Base-by-base conservation (phyloP, 2,888 invertebrate genomes). In the Agriotes lineatus region DNA sequence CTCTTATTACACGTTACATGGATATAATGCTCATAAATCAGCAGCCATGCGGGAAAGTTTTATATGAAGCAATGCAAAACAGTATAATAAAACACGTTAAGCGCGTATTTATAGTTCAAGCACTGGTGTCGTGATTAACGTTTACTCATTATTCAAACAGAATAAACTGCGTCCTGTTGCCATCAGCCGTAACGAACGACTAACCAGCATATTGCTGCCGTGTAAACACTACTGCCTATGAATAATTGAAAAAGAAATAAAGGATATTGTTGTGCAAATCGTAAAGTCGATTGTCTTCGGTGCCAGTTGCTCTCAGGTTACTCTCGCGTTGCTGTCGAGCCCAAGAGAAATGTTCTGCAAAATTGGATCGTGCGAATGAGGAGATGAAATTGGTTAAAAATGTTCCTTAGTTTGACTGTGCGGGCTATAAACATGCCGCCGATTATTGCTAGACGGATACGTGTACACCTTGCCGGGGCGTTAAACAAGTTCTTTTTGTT, bases 31-130 rank as follows among this genome's bases (percentile, higher is more conserved):
- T 73, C 79, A 78, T 82, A 82, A 82, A 82, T 82, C 82, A 82
- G 80, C 79, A 71, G 74, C 79, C 80, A 79, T 80, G 81, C 81
- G 80, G 80, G 82, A 81, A 81, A 81, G 79, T 81, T 82, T 81
- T 81, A 79, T 80, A 81, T 80, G 80, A 80, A 79, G 81, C 82
- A 79, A 80, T 80, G 82, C 81, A 80, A 81, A 81, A 81, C 80
- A 78, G 80, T 77, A 79, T 80, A 81, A 82, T 82, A 82, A 82
- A 82, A 82, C 80, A 80, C 81, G 80, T 80, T 81, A 80, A 81
- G 80, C 80, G 79, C 81, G 80, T 82, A 83, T 82, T 83, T 82
- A 82, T 82, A 81, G 81, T 81, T 77, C 79, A 76, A 79, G 80
- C 79, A 76, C 79, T 78, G 72, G 80, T 81, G 81, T 80, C 79